A percentile compares a stretch with the other conserved stretches of the same genome.
These are phyloP conservation scores for Phycodurus eques DNA, from an alignment of 2,113 vertebrate species.

Conservation along the genomic window DNA sequence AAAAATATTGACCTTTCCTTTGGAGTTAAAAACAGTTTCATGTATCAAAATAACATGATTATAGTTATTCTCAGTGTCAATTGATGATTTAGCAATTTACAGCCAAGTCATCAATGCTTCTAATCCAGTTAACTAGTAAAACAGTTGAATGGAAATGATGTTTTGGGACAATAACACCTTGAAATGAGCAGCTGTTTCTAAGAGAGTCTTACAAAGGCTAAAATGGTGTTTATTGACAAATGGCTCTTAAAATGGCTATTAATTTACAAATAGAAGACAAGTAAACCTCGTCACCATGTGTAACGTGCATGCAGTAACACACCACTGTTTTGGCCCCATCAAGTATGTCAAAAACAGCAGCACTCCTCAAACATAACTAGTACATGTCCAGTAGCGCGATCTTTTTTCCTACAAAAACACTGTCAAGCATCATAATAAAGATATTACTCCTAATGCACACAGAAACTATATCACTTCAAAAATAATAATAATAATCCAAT, in stretches of 20 bases:
- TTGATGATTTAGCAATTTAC: conserved; percentile 19
- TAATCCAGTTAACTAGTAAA: conserved; percentile 5
- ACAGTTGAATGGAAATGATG: conserved; percentile 27
- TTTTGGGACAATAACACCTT: conserved; percentile 31
- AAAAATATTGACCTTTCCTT: conserved; percentile 35
- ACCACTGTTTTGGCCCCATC: conserved; percentile 25
- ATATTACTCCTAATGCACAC: conserved; percentile 29
- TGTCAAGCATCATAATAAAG: conserved; percentile 23
- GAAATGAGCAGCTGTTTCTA: conserved; percentile 34
- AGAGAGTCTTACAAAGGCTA: conserved; percentile 59
- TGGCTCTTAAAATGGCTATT: conserved; percentile 32
- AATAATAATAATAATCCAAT: background rate
- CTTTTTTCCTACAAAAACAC: conserved; percentile 10
- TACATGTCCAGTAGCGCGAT: conserved; percentile 26
- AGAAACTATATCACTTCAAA: conserved; percentile 20
- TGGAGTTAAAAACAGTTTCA: conserved; percentile 22
- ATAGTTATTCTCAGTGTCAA: conserved; percentile 12
- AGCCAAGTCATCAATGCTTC: conserved; percentile 13
- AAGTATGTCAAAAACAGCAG: conserved; percentile 29
- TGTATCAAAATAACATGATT: conserved; percentile 29
- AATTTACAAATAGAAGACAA: background rate
- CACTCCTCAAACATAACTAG: conserved; percentile 21
- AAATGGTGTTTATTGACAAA: conserved; percentile 68
- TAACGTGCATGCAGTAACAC: conserved; percentile 26
- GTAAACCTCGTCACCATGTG: conserved; percentile 36